phyloP scores from a whole-genome alignment of 2,113 vertebrate species.

The Alosa alosa region DNA sequence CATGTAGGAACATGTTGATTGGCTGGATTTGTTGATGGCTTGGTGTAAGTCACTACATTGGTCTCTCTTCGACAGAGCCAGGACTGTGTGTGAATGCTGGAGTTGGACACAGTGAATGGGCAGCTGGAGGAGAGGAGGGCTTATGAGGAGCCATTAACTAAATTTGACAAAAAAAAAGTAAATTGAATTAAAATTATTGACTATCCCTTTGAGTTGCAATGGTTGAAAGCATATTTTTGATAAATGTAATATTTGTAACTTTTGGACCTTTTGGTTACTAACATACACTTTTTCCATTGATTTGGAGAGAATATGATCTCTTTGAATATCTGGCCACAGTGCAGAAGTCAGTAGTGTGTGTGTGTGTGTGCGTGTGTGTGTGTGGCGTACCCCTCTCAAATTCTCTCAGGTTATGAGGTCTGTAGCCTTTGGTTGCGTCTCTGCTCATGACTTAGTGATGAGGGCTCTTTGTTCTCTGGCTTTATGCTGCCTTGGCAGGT shows the following conservation, averaged over 20 bases:
- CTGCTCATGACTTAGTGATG: conserved; percentile 14
- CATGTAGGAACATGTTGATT: background rate
- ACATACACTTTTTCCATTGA: background rate
- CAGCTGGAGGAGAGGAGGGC: too few species aligned
- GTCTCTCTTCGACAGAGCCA: background rate
- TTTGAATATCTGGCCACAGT: background rate
- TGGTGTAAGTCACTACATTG: background rate
- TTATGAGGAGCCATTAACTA: too few species aligned
- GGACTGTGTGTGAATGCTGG: background rate
- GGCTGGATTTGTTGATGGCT: background rate
- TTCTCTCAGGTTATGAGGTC: conserved; percentile 30
- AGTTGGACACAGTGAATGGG: too few species aligned
- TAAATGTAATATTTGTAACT: background rate
- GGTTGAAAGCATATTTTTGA: background rate
- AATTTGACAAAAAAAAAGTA: too few species aligned
- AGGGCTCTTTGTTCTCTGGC: background rate
- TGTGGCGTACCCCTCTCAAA: conserved; percentile 4
- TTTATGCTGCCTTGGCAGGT: background rate
- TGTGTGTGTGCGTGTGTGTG: background rate
- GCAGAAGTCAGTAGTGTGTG: background rate
- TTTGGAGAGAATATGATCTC: background rate
- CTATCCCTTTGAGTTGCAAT: too few species aligned
- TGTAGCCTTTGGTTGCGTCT: conserved; percentile 24
- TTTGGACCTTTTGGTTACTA: too few species aligned
- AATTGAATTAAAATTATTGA: background rate